phyloP scores from a whole-genome alignment of 2,113 vertebrate genomes.

The Echinops telfairi region DNA sequence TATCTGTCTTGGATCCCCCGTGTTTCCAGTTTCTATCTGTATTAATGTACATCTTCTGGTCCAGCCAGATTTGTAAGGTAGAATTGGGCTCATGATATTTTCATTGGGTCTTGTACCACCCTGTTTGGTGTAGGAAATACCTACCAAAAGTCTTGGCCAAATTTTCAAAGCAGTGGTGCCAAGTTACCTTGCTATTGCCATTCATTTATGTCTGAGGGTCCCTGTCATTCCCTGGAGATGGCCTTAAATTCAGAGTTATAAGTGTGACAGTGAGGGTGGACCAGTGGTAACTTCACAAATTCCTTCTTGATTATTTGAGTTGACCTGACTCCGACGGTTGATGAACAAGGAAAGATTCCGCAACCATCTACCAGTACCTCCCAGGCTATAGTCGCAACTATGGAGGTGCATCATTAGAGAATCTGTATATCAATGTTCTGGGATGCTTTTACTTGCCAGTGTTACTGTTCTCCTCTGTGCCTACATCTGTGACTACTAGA shows the following conservation, averaged over 20 bases:
- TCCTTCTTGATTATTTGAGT: slow-evolving; percentile 7
- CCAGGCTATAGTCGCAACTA: neutral
- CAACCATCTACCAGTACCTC: neutral
- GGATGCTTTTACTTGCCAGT: slow-evolving; percentile 44
- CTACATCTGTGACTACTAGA: slow-evolving; percentile 66
- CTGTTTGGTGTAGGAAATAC: neutral
- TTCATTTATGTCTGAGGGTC: neutral
- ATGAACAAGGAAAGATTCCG: neutral
- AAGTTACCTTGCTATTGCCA: neutral
- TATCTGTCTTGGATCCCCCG: no score
- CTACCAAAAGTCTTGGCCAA: neutral
- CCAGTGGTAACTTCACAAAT: neutral
- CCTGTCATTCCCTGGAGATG: neutral
- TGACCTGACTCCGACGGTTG: neutral
- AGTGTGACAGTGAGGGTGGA: neutral
- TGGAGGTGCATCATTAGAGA: slow-evolving; percentile 58
- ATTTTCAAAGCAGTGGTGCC: slow-evolving; percentile 43
- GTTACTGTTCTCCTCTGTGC: slow-evolving; percentile 65
- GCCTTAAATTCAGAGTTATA: neutral
- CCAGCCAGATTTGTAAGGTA: no score
- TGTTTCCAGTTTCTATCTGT: no score
- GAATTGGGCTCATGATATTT: no score
- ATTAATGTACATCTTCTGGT: no score
- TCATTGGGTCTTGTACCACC: slow-evolving; percentile 35
- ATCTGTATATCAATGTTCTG: slow-evolving; percentile 15